Percentiles rank a stretch among this genome's conserved stretches.
These are phyloP conservation scores for Catharus ustulatus DNA, from an alignment of 2,797 vertebrate species.

Conservation along the genomic window DNA sequence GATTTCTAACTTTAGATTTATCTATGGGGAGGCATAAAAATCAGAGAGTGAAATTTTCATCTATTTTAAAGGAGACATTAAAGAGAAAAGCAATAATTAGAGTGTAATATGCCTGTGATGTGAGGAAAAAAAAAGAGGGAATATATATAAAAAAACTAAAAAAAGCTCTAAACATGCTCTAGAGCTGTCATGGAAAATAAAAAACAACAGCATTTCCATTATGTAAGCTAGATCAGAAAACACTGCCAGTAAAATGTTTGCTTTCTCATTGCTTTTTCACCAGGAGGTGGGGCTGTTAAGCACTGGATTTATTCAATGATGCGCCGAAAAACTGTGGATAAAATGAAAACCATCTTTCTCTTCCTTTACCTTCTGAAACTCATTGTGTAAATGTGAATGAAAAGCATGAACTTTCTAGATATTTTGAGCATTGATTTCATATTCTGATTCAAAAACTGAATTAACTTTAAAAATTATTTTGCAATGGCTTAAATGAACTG, in stretches of 20 bases:
- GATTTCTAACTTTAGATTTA: neutral
- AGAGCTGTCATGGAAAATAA: neutral
- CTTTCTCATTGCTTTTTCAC: neutral
- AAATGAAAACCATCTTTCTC: neutral
- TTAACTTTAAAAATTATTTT: neutral
- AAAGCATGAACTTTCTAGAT: neutral
- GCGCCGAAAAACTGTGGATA: neutral
- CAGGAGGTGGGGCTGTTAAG: conserved; percentile 71
- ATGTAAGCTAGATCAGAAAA: neutral
- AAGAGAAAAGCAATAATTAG: neutral
- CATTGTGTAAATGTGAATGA: neutral
- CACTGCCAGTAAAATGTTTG: neutral
- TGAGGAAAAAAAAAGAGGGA: neutral
- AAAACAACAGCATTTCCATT: neutral
- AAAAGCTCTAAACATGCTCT: neutral
- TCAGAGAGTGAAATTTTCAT: neutral
- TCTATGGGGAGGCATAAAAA: neutral
- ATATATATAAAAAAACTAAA: neutral
- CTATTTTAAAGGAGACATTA: neutral
- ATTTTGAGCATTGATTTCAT: conserved; percentile 26
- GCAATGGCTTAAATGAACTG: conserved; percentile 1
- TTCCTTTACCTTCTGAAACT: neutral
- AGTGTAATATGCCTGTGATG: neutral
- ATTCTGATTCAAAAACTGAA: conserved; percentile 16
- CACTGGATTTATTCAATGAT: neutral